Conservation (phyloP, 2,888 invertebrate genomes). For the Oscheius sp. region DNA sequence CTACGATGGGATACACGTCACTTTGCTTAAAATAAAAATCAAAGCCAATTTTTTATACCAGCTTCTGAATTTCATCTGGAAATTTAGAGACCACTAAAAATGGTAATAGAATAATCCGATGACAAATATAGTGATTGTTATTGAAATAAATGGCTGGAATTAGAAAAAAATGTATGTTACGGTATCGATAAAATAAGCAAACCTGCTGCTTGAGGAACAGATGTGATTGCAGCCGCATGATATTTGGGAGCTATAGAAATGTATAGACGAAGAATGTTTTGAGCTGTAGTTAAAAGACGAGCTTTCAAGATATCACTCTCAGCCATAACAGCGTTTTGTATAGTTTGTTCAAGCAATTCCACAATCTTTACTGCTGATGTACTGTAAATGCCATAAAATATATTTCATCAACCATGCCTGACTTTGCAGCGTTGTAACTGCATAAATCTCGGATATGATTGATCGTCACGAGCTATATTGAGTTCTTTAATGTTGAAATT, state of each 20-base stretch:
- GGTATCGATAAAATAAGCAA: not conserved
- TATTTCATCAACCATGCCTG: conserved; percentile 36
- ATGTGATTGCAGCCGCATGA: conserved; percentile 54
- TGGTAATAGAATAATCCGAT: conserved; percentile 54
- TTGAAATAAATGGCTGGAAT: conserved; percentile 63
- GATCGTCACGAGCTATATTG: conserved; percentile 25
- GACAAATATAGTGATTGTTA: conserved; percentile 65
- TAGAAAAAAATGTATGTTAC: not conserved
- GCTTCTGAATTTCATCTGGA: not conserved
- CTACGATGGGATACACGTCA: conserved; percentile 38
- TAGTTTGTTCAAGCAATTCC: conserved; percentile 49
- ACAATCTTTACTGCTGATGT: conserved; percentile 53
- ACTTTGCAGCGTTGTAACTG: conserved; percentile 49
- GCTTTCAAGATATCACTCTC: conserved; percentile 43
- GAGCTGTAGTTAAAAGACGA: conserved; percentile 56
- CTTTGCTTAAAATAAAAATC: conserved; percentile 15
- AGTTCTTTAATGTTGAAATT: not conserved
- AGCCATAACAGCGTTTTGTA: conserved; percentile 47
- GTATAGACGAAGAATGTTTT: conserved; percentile 62
- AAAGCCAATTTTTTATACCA: not conserved
- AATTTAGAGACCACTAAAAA: conserved; percentile 30
- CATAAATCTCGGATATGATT: conserved; percentile 45
- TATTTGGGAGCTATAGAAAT: conserved; percentile 55
- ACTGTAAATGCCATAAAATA: conserved; percentile 34
- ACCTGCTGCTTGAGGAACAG: conserved; percentile 64